Base-by-base conservation (phyloP, 2,888 invertebrate species). In the Tenthredo mesomela region DNA sequence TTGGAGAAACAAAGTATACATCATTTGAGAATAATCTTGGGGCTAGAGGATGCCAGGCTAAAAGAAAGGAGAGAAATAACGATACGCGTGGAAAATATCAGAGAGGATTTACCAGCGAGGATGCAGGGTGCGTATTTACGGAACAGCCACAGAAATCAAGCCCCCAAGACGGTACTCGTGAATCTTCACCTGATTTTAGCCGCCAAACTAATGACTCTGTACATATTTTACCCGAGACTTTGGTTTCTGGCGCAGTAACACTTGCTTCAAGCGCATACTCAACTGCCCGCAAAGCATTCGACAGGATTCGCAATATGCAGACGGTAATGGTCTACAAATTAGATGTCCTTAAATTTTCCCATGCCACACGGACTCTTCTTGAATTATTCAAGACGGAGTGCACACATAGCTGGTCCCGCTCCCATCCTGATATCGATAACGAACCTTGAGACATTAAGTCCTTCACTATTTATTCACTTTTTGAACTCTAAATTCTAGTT, bases 201-300 rank as follows among this genome's bases (percentile, higher is more conserved):
- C 58, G 84, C 15, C 84, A 73, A 25, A 65, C 77, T 47, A 78
- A 77, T 18, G 85, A 87, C 85, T 85, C 90, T 0, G 90, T 92
- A 61, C 92, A 92, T 83, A 93, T 93, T 84, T 87, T 93, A 75
- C 93, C 93, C 0, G 93, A 93, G 77, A 91, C 92, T 73, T 86
- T 94, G 84, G 92, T 94, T 4, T 90, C 91, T 82, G 94, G 93
- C 15, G 94, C 94, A 2, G 93, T 94, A 0, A 93, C 93, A 84
- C 93, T 93, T 5, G 94, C 94, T 4, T 93, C 94, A 2, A 91
- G 93, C 5, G 94, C 94, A 7, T 92, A 93, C 84, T 93, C 91
- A 84, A 93, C 93, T 1, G 94, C 94, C 9, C 89, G 93, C 71
- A 92, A 92, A 43, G 93, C 94, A 50, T 90, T 94, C 73, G 93